Evolutionary conservation across 2,888 invertebrate species (phyloP), one percentile per base, ranked within the genome.

Genomic region (Cancer borealis): DNA sequence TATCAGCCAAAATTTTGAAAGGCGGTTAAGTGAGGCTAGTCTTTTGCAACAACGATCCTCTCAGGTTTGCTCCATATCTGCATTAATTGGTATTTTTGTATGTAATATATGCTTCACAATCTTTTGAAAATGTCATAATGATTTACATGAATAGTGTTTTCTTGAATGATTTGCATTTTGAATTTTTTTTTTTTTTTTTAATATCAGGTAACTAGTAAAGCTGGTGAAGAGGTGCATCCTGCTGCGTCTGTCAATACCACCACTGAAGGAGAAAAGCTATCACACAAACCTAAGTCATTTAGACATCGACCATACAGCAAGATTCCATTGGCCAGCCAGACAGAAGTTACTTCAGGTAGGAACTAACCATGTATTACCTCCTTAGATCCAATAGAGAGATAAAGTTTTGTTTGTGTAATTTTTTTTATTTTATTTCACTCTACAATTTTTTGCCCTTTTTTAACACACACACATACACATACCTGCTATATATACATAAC

Each of bases 231-330:
- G 30, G 26, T 49, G 45, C 92, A 47, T 26, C 60, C 79, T 6
- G 30, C 60, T 3, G 60, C 89, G 21, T 91, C 94, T 45, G 26
- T 92, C 94, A 21, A 79, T 93, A 14, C 94, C 95, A 73, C 95
- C 95, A 46, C 87, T 49, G 39, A 91, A 21, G 92, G 88, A 39
- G 93, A 93, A 17, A 95, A 92, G 60, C 93, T 84, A 46, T 17
- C 90, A 49, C 92, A 91, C 30, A 95, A 95, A 73, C 60, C 95
- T 14, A 95, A 92, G 92, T 93, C 93, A n/a, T 95, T 95, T 89
- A 90, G 95, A 49, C 95, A 95, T 89, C 92, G 95, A 45, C 95
- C 92, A 6, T 95, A 95, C 87, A 91, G 45, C 79, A 95, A 95
- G 87, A 46, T 94, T 73, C 93, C 94, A n/a, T 84, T 94, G 30